A percentile compares a stretch with the other conserved stretches of the same genome.
phyloP scores from a whole-genome alignment of 2,888 invertebrate species.

The Brassicogethes aeneus region DNA sequence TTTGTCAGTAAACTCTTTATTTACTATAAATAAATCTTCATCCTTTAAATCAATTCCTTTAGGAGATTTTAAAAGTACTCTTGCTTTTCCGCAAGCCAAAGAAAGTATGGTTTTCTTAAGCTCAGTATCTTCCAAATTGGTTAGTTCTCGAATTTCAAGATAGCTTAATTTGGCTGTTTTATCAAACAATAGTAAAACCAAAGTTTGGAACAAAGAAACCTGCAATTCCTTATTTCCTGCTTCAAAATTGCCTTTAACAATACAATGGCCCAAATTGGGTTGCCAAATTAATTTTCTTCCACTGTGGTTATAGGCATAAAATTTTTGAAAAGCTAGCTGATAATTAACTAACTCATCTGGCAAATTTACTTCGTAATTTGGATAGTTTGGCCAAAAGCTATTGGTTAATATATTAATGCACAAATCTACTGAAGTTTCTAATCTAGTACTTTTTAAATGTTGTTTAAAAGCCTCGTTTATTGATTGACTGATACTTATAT shows the following conservation, averaged over 20 bases:
- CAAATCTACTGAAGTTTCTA: slow-evolving; percentile 52
- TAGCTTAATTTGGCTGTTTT: slow-evolving; percentile 68
- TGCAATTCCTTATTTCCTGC: slow-evolving; percentile 87
- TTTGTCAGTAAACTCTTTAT: slow-evolving; percentile 83
- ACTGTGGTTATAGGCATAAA: slow-evolving; percentile 91
- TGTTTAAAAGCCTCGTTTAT: slow-evolving; percentile 91
- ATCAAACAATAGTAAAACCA: slow-evolving; percentile 89
- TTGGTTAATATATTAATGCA: slow-evolving; percentile 91
- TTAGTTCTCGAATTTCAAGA: slow-evolving; percentile 78
- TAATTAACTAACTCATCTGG: slow-evolving; percentile 80
- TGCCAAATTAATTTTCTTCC: slow-evolving; percentile 98
- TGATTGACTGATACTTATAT: slow-evolving; percentile 94
- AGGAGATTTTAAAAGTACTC: slow-evolving; percentile 79
- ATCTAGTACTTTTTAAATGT: slow-evolving; percentile 24
- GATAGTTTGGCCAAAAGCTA: slow-evolving; percentile 98
- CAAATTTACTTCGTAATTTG: slow-evolving; percentile 77
- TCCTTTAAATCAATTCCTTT: slow-evolving; percentile 76
- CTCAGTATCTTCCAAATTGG: slow-evolving; percentile 89
- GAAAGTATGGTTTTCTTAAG: slow-evolving; percentile 88
- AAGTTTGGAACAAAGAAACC: slow-evolving; percentile 92
- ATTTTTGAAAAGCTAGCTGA: slow-evolving; percentile 90
- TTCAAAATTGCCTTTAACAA: slow-evolving; percentile 77
- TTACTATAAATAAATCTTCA: slow-evolving; percentile 78
- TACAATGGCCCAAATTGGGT: slow-evolving; percentile 89
- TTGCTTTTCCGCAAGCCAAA: slow-evolving; percentile 84